Percentiles rank a stretch among this genome's conserved stretches.
Evolutionary conservation across 2,888 invertebrate genomes (phyloP).

Genomic region (Julus scanicus): DNA sequence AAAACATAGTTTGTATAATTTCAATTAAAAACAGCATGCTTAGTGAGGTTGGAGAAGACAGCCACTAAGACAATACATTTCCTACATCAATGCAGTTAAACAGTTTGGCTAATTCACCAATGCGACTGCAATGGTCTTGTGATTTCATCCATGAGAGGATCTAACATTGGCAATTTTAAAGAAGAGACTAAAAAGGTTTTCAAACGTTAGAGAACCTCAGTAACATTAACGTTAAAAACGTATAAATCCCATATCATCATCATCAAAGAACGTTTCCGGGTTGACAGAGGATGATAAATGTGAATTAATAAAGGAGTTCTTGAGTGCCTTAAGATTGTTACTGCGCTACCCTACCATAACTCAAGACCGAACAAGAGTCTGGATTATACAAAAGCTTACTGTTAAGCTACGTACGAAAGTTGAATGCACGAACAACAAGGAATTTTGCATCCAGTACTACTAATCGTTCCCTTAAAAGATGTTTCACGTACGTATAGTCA

Average conservation of each 20-base stretch:
- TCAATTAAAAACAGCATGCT: background rate
- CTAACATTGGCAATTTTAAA: background rate
- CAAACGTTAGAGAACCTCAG: background rate
- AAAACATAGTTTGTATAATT: too few relatives aligned
- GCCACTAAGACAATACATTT: background rate
- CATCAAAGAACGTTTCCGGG: slow-evolving; percentile 4
- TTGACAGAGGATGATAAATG: slow-evolving; percentile 1
- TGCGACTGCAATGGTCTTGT: background rate
- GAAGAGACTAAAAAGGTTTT: background rate
- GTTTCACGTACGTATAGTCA: too few relatives aligned
- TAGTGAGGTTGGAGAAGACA: background rate
- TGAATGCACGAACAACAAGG: background rate
- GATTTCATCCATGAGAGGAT: background rate
- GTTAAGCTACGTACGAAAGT: background rate
- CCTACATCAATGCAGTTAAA: background rate
- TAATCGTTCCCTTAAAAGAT: background rate
- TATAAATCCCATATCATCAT: background rate
- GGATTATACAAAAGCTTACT: slow-evolving; percentile 8
- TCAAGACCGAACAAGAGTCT: background rate
- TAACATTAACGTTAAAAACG: background rate
- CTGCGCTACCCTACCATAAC: background rate
- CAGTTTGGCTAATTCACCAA: background rate
- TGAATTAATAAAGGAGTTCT: background rate
- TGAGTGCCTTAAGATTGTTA: background rate
- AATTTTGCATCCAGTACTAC: background rate